These are phyloP conservation scores for Cerastoderma edule DNA, from an alignment of 2,888 invertebrate genomes.

Conservation along the genomic window DNA sequence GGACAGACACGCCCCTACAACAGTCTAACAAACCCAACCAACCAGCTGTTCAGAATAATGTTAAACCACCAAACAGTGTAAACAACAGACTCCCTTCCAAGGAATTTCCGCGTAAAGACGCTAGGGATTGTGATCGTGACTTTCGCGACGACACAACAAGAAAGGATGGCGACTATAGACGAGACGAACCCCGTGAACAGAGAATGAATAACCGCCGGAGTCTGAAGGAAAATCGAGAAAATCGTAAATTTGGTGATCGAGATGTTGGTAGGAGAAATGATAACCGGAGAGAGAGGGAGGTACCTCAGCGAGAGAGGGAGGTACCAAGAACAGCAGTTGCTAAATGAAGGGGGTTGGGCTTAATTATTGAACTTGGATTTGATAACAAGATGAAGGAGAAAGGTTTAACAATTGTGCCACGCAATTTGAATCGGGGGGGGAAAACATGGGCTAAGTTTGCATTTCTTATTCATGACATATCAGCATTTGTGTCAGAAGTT, in stretches of 20 bases:
- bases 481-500: conserved; percentile 55
- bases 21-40: conserved; percentile 47
- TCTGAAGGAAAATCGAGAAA: conserved; percentile 58
- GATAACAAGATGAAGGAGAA: not conserved
- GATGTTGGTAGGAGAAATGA: conserved; percentile 30
- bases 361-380: not conserved
- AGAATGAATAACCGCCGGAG: conserved; percentile 40
- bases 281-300: conserved; percentile 36
- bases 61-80: conserved; percentile 26
- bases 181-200: conserved; percentile 57
- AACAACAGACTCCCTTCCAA: conserved; percentile 29
- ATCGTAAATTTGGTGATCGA: conserved; percentile 32
- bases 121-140: conserved; percentile 35
- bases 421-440: not conserved
- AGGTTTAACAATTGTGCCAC: conserved; percentile 16
- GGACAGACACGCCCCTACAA: conserved; percentile 31
- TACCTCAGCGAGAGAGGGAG: conserved; percentile 35
- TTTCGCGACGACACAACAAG: conserved; percentile 26
- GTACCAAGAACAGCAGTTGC: conserved; percentile 42
- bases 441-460: conserved; percentile 24
- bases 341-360: conserved; percentile 26
- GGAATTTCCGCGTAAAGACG: conserved; percentile 55
- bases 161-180: conserved; percentile 48
- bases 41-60: conserved; percentile 46
- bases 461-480: conserved; percentile 47